phyloP scores from a whole-genome alignment of 2,113 vertebrate genomes.

The Malaclemys terrapin region DNA sequence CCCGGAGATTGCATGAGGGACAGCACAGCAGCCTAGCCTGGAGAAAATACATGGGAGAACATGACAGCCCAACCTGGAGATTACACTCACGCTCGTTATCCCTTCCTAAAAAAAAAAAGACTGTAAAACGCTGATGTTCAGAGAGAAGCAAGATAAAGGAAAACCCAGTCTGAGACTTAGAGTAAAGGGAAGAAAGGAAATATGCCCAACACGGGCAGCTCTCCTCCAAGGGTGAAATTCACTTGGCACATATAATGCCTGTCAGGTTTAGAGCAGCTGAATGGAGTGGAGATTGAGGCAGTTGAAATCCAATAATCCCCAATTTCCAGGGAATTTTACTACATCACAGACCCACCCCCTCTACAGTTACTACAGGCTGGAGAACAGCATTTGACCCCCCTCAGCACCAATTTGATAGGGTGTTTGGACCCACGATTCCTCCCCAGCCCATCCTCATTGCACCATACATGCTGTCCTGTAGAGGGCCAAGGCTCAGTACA shows the following conservation, averaged over 20 bases:
- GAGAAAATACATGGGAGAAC: too few relatives aligned
- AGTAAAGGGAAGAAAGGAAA: neutral
- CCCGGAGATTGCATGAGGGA: too few relatives aligned
- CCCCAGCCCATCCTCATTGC: neutral
- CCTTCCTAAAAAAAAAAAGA: conserved; percentile 36
- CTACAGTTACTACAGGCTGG: neutral
- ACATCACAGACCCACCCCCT: neutral
- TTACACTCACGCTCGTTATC: conserved; percentile 10
- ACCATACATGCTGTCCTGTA: conserved; percentile 11
- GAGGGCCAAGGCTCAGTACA: conserved; percentile 14
- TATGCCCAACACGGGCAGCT: neutral
- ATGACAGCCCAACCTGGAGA: too few relatives aligned
- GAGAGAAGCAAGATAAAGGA: conserved; percentile 26
- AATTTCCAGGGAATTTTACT: neutral
- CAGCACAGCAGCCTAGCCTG: too few relatives aligned
- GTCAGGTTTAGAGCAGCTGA: neutral
- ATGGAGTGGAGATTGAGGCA: neutral
- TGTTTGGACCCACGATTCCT: conserved; percentile 3
- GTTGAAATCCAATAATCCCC: neutral
- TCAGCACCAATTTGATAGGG: neutral
- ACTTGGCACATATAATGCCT: neutral
- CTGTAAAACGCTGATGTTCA: conserved; percentile 17
- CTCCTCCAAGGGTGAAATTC: neutral
- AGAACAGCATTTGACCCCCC: neutral
- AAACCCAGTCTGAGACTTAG: conserved; percentile 16